A percentile compares a stretch with the other conserved stretches of the same genome.
Evolutionary conservation across 2,888 invertebrate species (phyloP).

Genomic region (Cryptocheilus praepositus): DNA sequence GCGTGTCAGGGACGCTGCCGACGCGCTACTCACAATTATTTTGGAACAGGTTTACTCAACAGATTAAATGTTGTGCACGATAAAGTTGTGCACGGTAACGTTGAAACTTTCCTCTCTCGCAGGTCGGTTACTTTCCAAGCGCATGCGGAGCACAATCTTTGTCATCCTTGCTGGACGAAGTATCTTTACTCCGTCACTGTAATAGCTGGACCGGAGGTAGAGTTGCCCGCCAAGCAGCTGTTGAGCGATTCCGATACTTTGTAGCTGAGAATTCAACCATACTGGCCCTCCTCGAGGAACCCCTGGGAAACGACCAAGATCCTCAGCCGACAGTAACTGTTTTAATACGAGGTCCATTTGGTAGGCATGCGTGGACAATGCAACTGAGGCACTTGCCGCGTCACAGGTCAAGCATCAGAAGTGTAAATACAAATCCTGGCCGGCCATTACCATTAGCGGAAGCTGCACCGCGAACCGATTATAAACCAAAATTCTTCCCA

Average conservation of each 20-base stretch:
- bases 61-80: constrained; percentile 4
- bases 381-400: constrained; percentile 91
- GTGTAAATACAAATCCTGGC: constrained; percentile 80
- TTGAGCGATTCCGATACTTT: constrained; percentile 89
- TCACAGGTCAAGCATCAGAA: constrained; percentile 84
- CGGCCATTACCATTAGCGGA: constrained; percentile 88
- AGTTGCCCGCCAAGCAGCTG: constrained; percentile 78
- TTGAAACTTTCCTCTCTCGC: constrained; percentile 27
- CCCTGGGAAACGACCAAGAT: constrained; percentile 93
- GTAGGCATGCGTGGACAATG: constrained; percentile 96
- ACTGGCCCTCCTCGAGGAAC: constrained; percentile 92
- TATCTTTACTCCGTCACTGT: constrained; percentile 86
- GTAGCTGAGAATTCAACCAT: constrained; percentile 93
- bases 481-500: constrained; percentile 86
- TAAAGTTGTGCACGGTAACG: neutral
- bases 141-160: constrained; percentile 89
- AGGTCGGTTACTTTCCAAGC: constrained; percentile 90
- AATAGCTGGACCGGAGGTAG: constrained; percentile 79
- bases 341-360: constrained; percentile 93
- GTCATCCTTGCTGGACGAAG: constrained; percentile 92
- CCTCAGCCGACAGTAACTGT: constrained; percentile 94
- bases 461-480: constrained; percentile 80
- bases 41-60: constrained; percentile 85
- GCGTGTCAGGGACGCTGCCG: constrained; percentile 98
- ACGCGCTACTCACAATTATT: constrained; percentile 92